Base-by-base conservation (phyloP, 2,797 vertebrate species). In the Sebastes iracundus region DNA sequence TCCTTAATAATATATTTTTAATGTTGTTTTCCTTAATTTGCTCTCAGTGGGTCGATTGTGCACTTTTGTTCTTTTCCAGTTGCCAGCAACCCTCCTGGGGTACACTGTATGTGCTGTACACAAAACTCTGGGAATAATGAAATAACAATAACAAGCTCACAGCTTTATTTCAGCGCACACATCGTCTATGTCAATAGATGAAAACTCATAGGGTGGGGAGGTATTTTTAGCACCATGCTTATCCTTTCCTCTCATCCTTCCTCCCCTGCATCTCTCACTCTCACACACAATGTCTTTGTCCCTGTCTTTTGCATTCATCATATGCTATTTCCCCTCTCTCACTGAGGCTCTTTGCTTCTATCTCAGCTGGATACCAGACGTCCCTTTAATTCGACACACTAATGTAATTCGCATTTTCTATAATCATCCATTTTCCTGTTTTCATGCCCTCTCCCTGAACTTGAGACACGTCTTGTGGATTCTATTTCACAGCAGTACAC, bases 371-470 rank as follows among this genome's bases (percentile, higher is more conserved):
- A 94, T 92, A 88, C 85, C 91, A 94, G 88, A 90, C 87, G 87
- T 92, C 90, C 90, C 90, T 88, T 90, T 94, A 93, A 93, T 94
- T 95, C 90, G 89, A 90, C 92, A 93, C 90, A 79, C 88, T 90
- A 93, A 92, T 92, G 89, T 92, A 94, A 94, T 94, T 93, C 81
- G 55, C 79, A 85, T 85, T 87, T 91, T 87, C 91, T 91, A 87
- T 93, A 94, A 93, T 94, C 91, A 93, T 92, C 90, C 89, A 91
- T 94, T 94, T 94, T 92, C 84, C 91, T 85, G 58, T 92, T 93
- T 92, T 84, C 89, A 90, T 94, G 90, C 87, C 93, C 93, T 93
- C 85, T 85, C 78, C 75, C 74, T 86, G 85, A 94, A 92, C 91
- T 90, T 83, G 84, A 93, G 91, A 88, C 91, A 89, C 83, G 25